phyloP scores from a whole-genome alignment of 2,113 vertebrate genomes.

The Sander vitreus region DNA sequence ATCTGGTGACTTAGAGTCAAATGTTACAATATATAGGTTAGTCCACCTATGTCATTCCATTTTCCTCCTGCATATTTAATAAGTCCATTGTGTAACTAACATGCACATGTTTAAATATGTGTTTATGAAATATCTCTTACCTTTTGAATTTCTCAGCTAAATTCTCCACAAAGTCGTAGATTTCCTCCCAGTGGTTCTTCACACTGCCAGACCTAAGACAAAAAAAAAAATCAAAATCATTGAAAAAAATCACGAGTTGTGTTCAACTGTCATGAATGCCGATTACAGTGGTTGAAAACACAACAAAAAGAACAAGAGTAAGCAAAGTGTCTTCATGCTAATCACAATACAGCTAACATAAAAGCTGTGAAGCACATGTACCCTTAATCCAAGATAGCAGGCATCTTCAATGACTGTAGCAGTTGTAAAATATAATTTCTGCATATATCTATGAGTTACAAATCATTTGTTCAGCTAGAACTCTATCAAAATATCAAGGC shows the following conservation, averaged over 20 bases:
- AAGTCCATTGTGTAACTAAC: neutral
- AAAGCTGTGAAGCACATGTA: neutral
- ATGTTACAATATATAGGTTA: neutral
- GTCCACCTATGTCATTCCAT: neutral
- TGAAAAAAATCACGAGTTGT: neutral
- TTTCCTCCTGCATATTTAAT: neutral
- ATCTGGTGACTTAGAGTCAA: conserved; percentile 3
- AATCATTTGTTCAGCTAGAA: neutral
- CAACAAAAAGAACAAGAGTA: neutral
- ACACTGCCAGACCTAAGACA: conserved; percentile 91
- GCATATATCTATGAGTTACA: neutral
- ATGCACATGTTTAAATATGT: neutral
- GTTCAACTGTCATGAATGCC: neutral
- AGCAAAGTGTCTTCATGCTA: neutral
- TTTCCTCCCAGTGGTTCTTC: conserved; percentile 90
- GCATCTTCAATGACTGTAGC: neutral
- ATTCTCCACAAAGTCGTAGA: conserved; percentile 90
- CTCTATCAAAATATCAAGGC: neutral
- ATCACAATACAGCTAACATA: neutral
- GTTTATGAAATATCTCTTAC: conserved; percentile 74
- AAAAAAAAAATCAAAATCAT: too few species aligned
- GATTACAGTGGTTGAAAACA: neutral
- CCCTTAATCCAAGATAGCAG: neutral
- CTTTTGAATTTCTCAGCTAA: conserved; percentile 92
- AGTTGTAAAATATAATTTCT: neutral